These are phyloP conservation scores for Pentamera pediparva DNA, from an alignment of 53 echinoderm and acorn worm species.

Conservation along the genomic window DNA sequence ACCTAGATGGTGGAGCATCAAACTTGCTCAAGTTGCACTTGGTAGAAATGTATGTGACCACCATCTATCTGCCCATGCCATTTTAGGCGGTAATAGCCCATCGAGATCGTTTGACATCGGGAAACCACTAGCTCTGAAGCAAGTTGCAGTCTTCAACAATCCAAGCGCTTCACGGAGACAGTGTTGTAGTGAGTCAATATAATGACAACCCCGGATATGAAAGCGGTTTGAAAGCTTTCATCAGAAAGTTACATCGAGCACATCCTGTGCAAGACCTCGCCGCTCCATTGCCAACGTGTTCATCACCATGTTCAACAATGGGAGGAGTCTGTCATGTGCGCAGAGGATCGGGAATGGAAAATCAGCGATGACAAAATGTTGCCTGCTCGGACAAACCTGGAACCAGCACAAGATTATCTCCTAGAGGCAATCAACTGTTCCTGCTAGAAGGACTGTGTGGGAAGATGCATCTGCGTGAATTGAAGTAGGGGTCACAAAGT, in stretches of 20 bases:
- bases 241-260: neutral
- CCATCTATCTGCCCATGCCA: neutral
- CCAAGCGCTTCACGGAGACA: neutral
- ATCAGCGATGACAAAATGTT: neutral
- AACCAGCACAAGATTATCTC: neutral
- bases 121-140: neutral
- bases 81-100: neutral
- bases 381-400: neutral
- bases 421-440: neutral
- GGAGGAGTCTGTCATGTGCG: neutral
- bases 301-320: neutral
- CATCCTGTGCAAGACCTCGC: neutral
- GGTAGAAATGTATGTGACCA: neutral
- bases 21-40: neutral
- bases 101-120: neutral
- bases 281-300: neutral
- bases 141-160: neutral
- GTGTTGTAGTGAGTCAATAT: neutral
- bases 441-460: neutral
- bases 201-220: neutral
- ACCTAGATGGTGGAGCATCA: neutral
- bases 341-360: conserved; percentile 8
- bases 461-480: neutral
- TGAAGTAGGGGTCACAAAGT: neutral
- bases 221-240: neutral